Evolutionary conservation across 2,888 invertebrate genomes (phyloP).

Genomic region (Drosophila ustulata): DNA sequence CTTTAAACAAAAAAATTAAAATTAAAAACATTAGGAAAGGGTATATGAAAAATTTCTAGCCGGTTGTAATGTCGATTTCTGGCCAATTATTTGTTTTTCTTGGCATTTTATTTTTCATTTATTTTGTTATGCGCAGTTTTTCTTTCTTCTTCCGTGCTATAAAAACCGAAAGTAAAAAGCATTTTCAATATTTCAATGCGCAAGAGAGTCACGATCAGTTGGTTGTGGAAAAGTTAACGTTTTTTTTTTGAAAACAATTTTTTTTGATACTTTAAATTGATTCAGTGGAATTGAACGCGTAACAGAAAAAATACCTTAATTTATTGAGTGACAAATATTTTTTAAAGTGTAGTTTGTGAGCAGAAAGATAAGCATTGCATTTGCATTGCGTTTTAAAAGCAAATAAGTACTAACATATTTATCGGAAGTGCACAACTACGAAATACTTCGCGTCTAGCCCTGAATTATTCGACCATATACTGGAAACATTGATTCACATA

Average conservation of each 20-base stretch:
- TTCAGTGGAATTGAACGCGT: constrained; percentile 2
- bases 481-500: not conserved
- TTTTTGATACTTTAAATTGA: not conserved
- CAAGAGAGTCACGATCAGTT: constrained; percentile 76
- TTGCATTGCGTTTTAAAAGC: not conserved
- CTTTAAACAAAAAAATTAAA: not conserved
- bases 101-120: constrained; percentile 66
- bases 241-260: constrained; percentile 24
- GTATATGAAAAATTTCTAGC: constrained; percentile 33
- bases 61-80: constrained; percentile 32
- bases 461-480: not conserved
- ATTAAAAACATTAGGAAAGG: constrained; percentile 27
- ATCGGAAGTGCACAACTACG: constrained; percentile 1
- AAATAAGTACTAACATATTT: not conserved
- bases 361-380: not conserved
- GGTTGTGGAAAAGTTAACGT: constrained; percentile 55
- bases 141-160: constrained; percentile 82
- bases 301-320: not conserved
- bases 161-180: constrained; percentile 85
- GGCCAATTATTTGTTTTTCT: constrained; percentile 59
- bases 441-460: not conserved
- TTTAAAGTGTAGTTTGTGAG: constrained; percentile 24
- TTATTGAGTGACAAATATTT: constrained; percentile 3
- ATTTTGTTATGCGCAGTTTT: constrained; percentile 76
- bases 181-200: constrained; percentile 84